Conservation (phyloP, 2,797 vertebrate species). For the Psittacula derbiana region DNA sequence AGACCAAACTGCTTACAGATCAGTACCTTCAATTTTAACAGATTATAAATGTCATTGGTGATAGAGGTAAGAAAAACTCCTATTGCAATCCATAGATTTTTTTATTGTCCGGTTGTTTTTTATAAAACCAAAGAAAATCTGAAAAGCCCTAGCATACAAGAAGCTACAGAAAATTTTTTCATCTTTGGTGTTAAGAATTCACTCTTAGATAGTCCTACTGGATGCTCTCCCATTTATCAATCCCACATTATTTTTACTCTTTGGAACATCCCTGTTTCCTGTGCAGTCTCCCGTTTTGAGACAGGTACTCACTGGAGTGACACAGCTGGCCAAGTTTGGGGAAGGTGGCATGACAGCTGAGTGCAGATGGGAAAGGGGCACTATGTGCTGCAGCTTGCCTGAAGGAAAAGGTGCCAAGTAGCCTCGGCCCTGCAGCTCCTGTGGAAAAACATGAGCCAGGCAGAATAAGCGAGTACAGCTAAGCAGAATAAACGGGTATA, state of each 20-base stretch:
- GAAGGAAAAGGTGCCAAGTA: slow-evolving; percentile 6
- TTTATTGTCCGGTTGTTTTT: not conserved
- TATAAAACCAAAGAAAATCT: not conserved
- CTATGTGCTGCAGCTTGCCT: not conserved
- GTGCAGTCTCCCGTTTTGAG: not conserved
- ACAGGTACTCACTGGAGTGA: slow-evolving; percentile 66
- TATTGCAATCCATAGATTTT: not conserved
- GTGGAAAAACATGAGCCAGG: not conserved
- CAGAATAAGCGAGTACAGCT: not conserved
- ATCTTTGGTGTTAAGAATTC: not conserved
- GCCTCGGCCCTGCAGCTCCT: slow-evolving; percentile 82
- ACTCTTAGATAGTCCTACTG: not conserved
- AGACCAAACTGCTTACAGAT: not conserved
- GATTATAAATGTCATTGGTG: not conserved
- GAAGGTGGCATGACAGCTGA: slow-evolving; percentile 23
- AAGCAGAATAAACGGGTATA: accelerated
- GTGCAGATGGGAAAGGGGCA: slow-evolving; percentile 14
- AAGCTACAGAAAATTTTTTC: not conserved
- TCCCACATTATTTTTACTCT: not conserved
- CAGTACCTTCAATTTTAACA: not conserved
- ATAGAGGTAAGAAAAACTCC: not conserved
- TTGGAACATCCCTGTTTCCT: not conserved
- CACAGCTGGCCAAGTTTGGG: slow-evolving; percentile 49
- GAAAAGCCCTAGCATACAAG: accelerated
- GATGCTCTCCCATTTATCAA: not conserved